Conservation (phyloP, 2,797 vertebrate species). For the Clamator glandarius region DNA sequence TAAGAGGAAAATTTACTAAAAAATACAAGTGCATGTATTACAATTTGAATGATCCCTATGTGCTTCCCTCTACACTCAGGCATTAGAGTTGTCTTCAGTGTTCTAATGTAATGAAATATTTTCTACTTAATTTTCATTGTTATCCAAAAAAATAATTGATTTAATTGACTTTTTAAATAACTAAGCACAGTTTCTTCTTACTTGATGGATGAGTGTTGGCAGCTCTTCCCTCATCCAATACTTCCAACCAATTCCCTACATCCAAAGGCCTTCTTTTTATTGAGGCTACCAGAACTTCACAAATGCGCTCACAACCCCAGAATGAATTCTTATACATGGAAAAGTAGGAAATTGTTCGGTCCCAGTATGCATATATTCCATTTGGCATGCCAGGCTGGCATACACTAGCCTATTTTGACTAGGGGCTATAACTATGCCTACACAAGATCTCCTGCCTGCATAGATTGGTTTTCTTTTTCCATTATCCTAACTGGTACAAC, state of each 20-base stretch:
- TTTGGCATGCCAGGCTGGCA: neutral
- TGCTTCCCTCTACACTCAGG: neutral
- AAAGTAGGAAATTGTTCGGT: neutral
- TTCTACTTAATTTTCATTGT: neutral
- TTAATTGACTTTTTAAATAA: neutral
- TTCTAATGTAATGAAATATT: neutral
- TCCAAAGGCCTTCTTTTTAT: neutral
- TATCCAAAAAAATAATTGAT: neutral
- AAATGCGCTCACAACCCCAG: neutral
- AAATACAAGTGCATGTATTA: neutral
- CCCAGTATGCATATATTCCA: fast-evolving
- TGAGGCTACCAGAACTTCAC: neutral
- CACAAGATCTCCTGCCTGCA: neutral
- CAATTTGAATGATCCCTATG: fast-evolving
- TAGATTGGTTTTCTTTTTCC: neutral
- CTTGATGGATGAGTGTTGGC: neutral
- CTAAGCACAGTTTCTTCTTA: neutral
- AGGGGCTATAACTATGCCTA: neutral
- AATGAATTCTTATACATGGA: neutral
- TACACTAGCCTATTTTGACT: neutral
- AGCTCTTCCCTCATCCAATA: neutral
- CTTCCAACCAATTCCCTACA: neutral
- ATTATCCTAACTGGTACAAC: neutral
- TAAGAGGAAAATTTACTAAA: neutral
- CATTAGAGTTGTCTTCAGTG: neutral